phyloP scores from a whole-genome alignment of 1,140 invertebrate species.

The Musca vetustissima region DNA sequence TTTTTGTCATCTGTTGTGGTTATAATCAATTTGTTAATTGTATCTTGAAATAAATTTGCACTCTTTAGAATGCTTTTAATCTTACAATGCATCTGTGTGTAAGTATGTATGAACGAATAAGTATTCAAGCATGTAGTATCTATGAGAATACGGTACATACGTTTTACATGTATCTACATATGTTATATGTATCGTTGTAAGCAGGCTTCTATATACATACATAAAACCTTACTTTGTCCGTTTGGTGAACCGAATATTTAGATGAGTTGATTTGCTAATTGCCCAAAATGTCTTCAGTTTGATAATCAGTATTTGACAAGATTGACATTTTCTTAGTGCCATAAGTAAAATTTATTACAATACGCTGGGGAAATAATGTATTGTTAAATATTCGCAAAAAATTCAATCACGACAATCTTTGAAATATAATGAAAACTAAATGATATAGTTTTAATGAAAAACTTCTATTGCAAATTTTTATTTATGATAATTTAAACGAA shows the following conservation, averaged over 20 bases:
- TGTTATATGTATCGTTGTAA: not conserved
- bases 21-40: conserved; percentile 25
- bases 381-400: no score
- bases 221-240: not conserved
- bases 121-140: no score
- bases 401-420: no score
- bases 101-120: no score
- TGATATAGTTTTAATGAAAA: no score
- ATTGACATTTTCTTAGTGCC: conserved; percentile 29
- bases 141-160: no score
- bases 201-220: conserved; percentile 8
- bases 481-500: no score
- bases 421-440: no score
- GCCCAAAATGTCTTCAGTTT: conserved; percentile 54
- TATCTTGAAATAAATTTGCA: conserved; percentile 15
- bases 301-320: conserved; percentile 53
- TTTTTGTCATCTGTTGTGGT: conserved; percentile 5
- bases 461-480: no score
- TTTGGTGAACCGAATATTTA: not conserved
- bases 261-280: conserved; percentile 55
- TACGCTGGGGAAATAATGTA: not conserved
- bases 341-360: not conserved
- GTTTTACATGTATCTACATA: not conserved
- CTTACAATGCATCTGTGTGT: not conserved
- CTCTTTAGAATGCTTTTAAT: not conserved